phyloP scores from a whole-genome alignment of 2,113 vertebrate genomes.

The Octodon degus region DNA sequence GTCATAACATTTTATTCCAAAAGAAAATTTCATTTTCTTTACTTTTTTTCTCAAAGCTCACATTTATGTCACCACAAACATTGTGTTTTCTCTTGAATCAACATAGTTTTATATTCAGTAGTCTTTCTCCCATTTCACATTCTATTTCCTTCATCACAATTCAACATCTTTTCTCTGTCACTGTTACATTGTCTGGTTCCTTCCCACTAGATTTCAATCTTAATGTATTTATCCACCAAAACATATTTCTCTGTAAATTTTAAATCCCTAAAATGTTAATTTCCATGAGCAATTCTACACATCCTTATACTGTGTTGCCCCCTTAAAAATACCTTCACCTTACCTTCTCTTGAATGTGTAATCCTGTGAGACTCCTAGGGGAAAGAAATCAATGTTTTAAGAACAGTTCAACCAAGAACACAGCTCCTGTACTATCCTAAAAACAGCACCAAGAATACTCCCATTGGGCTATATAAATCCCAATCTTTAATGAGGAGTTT shows the following conservation, averaged over 20 bases:
- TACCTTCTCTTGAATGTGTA: background rate
- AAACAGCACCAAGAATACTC: constrained; percentile 39
- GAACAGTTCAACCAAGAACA: constrained; percentile 43
- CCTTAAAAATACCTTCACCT: background rate
- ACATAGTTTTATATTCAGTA: background rate
- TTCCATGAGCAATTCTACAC: constrained; percentile 49
- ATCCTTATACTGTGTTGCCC: background rate
- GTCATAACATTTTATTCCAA: background rate
- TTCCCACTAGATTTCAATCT: constrained; percentile 47
- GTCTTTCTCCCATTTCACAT: constrained; percentile 12
- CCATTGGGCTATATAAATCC: constrained; percentile 61
- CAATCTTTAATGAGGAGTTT: constrained; percentile 73
- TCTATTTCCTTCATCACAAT: background rate
- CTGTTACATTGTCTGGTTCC: constrained; percentile 3
- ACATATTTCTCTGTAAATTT: constrained; percentile 27
- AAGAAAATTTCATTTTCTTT: constrained; percentile 13
- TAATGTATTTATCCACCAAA: constrained; percentile 50
- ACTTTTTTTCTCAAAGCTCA: background rate
- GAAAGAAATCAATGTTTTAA: constrained; percentile 52
- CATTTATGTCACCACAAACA: background rate
- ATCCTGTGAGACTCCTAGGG: background rate
- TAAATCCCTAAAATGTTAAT: constrained; percentile 63
- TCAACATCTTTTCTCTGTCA: background rate
- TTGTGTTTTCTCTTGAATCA: background rate
- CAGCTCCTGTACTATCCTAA: constrained; percentile 24